These are phyloP conservation scores for Scaptomyza pallida DNA, from an alignment of 1,140 invertebrate genomes.

Conservation along the genomic window DNA sequence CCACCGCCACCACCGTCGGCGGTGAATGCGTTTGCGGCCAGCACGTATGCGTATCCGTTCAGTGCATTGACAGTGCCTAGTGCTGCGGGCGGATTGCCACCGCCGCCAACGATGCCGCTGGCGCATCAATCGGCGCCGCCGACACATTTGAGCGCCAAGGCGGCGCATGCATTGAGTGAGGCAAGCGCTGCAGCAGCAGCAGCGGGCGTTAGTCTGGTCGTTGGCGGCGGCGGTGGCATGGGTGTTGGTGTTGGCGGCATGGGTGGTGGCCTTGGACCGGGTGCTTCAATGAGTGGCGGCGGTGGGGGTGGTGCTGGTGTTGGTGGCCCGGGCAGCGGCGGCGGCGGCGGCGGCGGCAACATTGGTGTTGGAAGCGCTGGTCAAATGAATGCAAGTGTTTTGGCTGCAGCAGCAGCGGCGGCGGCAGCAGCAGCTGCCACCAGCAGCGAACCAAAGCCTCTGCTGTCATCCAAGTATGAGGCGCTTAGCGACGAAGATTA, in stretches of 20 bases:
- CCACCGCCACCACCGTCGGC: conserved; percentile 59
- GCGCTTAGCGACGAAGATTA: conserved; percentile 94
- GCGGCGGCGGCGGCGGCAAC: conserved; percentile 57
- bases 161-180: conserved; percentile 56
- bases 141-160: conserved; percentile 75
- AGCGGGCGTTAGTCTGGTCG: conserved; percentile 18
- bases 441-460: conserved; percentile 89
- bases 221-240: conserved; percentile 51
- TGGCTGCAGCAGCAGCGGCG: conserved; percentile 69
- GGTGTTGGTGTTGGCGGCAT: conserved; percentile 66
- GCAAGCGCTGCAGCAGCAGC: conserved; percentile 24
- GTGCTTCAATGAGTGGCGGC: neutral
- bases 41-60: conserved; percentile 87
- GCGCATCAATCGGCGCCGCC: conserved; percentile 59
- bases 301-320: conserved; percentile 4
- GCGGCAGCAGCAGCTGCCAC: conserved; percentile 66
- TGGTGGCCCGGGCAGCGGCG: neutral
- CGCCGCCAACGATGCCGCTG: conserved; percentile 53
- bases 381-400: conserved; percentile 66
- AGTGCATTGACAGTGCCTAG: conserved; percentile 86
- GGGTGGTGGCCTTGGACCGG: conserved; percentile 35
- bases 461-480: conserved; percentile 93
- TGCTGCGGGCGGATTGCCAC: conserved; percentile 59
- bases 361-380: conserved; percentile 25
- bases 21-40: conserved; percentile 72